Evolutionary conservation across 2,888 invertebrate species (phyloP), one percentile per base, ranked within the genome.

Genomic region (Drosophila vallismaia): DNA sequence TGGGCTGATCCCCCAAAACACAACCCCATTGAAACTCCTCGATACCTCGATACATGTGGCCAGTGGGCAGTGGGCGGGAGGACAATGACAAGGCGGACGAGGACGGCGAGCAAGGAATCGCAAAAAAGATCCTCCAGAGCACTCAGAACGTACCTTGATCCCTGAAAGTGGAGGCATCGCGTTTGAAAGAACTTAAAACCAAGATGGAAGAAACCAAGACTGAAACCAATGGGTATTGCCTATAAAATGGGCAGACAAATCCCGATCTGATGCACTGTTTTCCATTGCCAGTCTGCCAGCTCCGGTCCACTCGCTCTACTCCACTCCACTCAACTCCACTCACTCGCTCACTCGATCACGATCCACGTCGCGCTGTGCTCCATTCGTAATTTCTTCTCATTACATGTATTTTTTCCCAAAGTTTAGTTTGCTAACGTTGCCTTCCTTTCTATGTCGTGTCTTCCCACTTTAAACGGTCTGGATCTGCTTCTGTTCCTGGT

Each of bases 311-410:
- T 58, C 56, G 67, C 66, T 57, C 68, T 56, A 57, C 56, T 68
- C 40, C 40, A 42, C 40, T 42, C 67, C 54, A 57, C 72, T 68
- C 60, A 68, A 76, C 69, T 79, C 82, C 79, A 62, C 76, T 88
- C 75, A 79, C 68, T 88, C 80, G 80, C 75, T 82, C 86, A 75
- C 76, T 76, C 71, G 69, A 74, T 79, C 77, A 79, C 88, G 80
- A 63, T 78, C 82, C 36, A 36, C 36, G 82, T 81, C 87, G 83
- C 88, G 90, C 89, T 89, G 84, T 83, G 88, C 87, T 90, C 88
- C 90, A 90, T 90, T 91, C 86, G 90, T 91, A 91, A 90, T 91
- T 90, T 89, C 86, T 89, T 80, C 87, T 88, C 88, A 88, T 85
- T 82, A 71, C 74, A 73, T 84, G 89, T 76, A 67, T 53, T 58